A percentile compares a stretch with the other conserved stretches of the same genome.
Conservation (phyloP, 2,797 vertebrate species). For the Darevskia mixta region DNA sequence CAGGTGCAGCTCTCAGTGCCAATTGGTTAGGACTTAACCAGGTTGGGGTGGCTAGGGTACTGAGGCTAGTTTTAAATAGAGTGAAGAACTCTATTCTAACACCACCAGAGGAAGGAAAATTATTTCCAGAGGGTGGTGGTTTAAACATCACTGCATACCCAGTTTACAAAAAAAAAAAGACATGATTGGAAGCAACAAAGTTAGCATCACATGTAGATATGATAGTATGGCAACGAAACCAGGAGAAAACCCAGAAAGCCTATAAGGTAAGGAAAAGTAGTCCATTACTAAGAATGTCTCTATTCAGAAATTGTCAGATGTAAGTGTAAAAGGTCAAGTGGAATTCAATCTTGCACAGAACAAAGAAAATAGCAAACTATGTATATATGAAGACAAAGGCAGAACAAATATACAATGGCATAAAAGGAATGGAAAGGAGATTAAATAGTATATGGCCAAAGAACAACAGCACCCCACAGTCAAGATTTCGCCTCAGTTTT, state of each 20-base stretch:
- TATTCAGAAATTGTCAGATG: neutral
- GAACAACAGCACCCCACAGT: neutral
- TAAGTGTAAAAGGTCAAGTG: conserved; percentile 2
- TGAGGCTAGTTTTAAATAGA: too few relatives aligned
- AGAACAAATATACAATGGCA: neutral
- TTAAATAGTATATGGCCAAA: conserved; percentile 5
- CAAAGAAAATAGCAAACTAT: neutral
- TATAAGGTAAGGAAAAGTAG: neutral
- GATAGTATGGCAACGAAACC: neutral
- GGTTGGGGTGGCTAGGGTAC: too few relatives aligned
- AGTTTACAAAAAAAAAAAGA: neutral
- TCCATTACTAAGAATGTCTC: neutral
- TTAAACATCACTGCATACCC: neutral
- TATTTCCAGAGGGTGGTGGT: too few relatives aligned
- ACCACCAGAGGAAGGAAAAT: too few relatives aligned
- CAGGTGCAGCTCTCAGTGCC: too few relatives aligned
- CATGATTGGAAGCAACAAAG: neutral
- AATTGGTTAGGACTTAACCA: too few relatives aligned
- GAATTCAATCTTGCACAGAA: conserved; percentile 7
- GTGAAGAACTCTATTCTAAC: too few relatives aligned
- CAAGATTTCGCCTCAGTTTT: conserved; percentile 3
- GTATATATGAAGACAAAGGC: conserved; percentile 4
- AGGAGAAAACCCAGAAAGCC: neutral
- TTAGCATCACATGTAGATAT: neutral
- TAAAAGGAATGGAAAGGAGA: conserved; percentile 9